Conservation (phyloP, 2,888 invertebrate genomes). For the Morpho achilles region DNA sequence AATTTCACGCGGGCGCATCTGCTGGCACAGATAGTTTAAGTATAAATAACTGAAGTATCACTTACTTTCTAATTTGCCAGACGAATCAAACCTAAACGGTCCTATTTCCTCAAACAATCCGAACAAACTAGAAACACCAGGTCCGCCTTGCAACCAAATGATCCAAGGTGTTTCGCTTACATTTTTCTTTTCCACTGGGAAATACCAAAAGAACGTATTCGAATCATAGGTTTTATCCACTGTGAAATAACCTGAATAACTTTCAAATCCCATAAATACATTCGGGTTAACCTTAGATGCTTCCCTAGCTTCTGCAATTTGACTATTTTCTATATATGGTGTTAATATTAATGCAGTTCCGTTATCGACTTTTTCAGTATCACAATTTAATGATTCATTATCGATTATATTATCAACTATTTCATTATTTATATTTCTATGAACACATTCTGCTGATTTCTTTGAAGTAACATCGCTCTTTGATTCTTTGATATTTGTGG, state of each 20-base stretch:
- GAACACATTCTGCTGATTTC: not conserved
- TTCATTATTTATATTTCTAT: slow-evolving; percentile 3
- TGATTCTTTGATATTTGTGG: slow-evolving; percentile 3
- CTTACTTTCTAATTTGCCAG: slow-evolving; percentile 20
- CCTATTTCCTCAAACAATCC: slow-evolving; percentile 69
- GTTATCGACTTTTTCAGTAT: slow-evolving; percentile 17
- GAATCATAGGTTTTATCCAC: slow-evolving; percentile 86
- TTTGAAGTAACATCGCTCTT: not conserved
- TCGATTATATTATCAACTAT: slow-evolving; percentile 11
- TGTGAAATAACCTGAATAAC: slow-evolving; percentile 80
- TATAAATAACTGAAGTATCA: not conserved
- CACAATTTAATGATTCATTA: slow-evolving; percentile 17
- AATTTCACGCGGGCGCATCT: too few relatives aligned
- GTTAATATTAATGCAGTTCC: slow-evolving; percentile 49
- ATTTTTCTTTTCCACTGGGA: slow-evolving; percentile 76
- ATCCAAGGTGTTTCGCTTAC: slow-evolving; percentile 81
- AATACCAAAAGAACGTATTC: slow-evolving; percentile 92
- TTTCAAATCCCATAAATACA: slow-evolving; percentile 58
- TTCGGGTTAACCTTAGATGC: slow-evolving; percentile 46
- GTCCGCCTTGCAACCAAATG: slow-evolving; percentile 95
- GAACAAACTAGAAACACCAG: slow-evolving; percentile 83
- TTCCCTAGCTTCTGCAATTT: slow-evolving; percentile 53
- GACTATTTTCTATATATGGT: slow-evolving; percentile 53
- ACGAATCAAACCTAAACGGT: slow-evolving; percentile 40
- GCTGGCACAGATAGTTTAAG: too few relatives aligned